A percentile compares a stretch with the other conserved stretches of the same genome.
Conservation (phyloP, 92 coral and sea anemone genomes). For the Blastomussa wellsi region DNA sequence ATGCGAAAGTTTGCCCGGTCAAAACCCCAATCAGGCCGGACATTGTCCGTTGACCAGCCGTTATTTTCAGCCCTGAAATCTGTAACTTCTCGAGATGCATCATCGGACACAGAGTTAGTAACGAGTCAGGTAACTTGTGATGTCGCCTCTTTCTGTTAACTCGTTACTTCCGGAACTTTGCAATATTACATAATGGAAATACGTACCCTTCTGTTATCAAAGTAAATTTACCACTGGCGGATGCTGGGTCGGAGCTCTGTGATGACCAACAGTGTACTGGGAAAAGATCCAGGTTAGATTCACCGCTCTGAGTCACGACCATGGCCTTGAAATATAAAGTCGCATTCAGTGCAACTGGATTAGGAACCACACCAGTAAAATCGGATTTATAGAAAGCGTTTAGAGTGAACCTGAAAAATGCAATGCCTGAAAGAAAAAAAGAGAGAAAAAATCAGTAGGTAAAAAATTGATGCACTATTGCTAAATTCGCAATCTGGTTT, state of each 20-base stretch:
- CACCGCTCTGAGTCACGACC: background rate
- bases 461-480: too few relatives aligned
- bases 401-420: background rate
- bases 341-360: background rate
- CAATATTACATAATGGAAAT: background rate
- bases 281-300: constrained; percentile 1
- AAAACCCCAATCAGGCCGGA: too few relatives aligned
- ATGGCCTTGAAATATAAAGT: background rate
- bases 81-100: too few relatives aligned
- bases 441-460: background rate
- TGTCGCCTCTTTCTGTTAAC: too few relatives aligned
- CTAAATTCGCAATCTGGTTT: too few relatives aligned
- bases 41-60: too few relatives aligned
- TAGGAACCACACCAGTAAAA: background rate
- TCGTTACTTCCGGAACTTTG: too few relatives aligned
- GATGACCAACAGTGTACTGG: background rate
- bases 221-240: background rate
- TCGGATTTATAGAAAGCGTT: background rate
- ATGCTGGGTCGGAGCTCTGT: background rate
- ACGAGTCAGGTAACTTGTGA: too few relatives aligned
- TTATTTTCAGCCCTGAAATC: too few relatives aligned
- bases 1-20: too few relatives aligned
- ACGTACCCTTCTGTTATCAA: background rate
- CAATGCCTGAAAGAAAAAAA: background rate
- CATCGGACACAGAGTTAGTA: too few relatives aligned